These are phyloP conservation scores for Etheostoma cragini DNA, from an alignment of 2,113 vertebrate species.

Conservation along the genomic window DNA sequence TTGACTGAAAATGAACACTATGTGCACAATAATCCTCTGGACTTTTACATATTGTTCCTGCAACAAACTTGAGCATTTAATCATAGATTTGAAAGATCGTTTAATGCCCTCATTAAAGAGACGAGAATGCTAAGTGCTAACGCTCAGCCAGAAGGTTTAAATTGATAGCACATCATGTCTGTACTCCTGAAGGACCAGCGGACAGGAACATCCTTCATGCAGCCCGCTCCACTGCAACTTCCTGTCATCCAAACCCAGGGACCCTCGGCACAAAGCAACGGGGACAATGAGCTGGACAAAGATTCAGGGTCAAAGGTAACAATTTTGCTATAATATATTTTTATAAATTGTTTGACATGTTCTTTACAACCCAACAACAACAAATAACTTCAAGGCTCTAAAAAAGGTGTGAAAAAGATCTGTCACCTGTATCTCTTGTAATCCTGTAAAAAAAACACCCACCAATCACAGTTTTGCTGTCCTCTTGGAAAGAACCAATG, in stretches of 20 bases:
- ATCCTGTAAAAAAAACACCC: no score
- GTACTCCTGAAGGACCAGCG: slow-evolving; percentile 44
- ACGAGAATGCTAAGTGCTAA: neutral
- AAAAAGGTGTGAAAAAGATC: no score
- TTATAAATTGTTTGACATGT: no score
- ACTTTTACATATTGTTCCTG: slow-evolving; percentile 59
- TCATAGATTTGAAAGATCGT: slow-evolving; percentile 35
- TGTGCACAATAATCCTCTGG: slow-evolving; percentile 44
- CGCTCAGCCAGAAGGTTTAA: neutral
- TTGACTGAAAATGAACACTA: slow-evolving; percentile 32
- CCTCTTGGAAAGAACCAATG: no score
- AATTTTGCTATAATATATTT: neutral
- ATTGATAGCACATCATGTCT: neutral
- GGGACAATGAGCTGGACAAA: slow-evolving; percentile 74
- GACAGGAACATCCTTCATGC: slow-evolving; percentile 8
- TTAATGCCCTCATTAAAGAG: neutral
- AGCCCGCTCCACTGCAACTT: slow-evolving; percentile 2
- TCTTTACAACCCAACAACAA: no score
- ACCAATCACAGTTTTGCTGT: no score
- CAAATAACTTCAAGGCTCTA: no score
- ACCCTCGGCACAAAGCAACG: slow-evolving; percentile 18
- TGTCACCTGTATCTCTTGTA: no score
- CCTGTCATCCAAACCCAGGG: slow-evolving; percentile 43
- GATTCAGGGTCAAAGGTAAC: slow-evolving; percentile 80
- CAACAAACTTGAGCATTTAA: slow-evolving; percentile 26